Conservation (phyloP, 2,113 vertebrate species). For the Lonchura striata region DNA sequence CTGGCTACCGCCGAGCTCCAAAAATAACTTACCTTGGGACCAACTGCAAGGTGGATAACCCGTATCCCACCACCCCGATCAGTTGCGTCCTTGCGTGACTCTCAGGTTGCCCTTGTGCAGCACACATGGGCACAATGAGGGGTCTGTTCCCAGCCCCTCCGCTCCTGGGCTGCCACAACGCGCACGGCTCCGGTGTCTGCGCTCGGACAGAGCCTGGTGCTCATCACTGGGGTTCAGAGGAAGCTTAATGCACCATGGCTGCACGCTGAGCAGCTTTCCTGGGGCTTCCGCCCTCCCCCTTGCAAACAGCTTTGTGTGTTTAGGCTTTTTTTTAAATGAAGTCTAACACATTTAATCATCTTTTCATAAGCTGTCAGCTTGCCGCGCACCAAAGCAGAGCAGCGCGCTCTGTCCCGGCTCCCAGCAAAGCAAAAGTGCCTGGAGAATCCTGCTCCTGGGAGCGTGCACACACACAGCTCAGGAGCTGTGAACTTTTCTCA, state of each 20-base stretch:
- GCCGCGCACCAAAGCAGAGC: neutral
- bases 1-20: neutral
- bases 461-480: fast-evolving
- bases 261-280: neutral
- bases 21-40: fast-evolving
- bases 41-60: fast-evolving
- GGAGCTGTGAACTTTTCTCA: fast-evolving
- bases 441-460: neutral
- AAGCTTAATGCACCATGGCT: neutral
- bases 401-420: fast-evolving
- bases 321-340: neutral
- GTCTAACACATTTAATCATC: constrained; percentile 23
- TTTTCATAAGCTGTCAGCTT: constrained; percentile 23
- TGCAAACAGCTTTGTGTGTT: neutral
- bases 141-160: neutral
- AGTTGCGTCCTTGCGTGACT: fast-evolving
- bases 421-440: neutral
- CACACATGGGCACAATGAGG: neutral
- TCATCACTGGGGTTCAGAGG: neutral
- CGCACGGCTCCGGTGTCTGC: fast-evolving
- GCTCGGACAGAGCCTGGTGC: neutral
- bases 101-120: neutral
- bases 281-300: neutral
- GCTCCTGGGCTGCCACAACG: neutral
- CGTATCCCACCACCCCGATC: neutral